These are phyloP conservation scores for Heliornis fulica DNA, from an alignment of 2,113 vertebrate species.

Conservation along the genomic window DNA sequence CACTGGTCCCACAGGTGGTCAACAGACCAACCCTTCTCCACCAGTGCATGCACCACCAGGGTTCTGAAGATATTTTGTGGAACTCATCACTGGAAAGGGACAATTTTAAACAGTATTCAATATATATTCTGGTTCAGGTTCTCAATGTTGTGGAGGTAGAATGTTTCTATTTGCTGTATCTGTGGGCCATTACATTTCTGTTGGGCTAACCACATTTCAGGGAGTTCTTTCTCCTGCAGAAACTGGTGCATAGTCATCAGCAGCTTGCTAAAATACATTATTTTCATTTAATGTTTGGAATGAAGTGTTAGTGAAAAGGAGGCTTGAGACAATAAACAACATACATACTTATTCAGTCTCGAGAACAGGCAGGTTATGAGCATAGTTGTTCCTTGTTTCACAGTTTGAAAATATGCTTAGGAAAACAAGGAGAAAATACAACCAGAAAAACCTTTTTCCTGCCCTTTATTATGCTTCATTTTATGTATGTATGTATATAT, in stretches of 20 bases:
- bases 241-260: background rate
- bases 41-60: rapidly evolving
- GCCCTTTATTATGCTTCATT: background rate
- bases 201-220: background rate
- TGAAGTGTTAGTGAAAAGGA: background rate
- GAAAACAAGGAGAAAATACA: background rate
- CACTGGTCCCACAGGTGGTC: rapidly evolving
- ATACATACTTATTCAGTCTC: background rate
- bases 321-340: background rate
- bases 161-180: background rate
- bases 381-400: background rate
- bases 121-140: background rate
- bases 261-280: background rate
- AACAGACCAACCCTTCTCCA: rapidly evolving
- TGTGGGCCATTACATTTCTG: background rate
- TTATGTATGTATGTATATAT: background rate
- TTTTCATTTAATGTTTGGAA: background rate
- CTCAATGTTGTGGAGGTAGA: background rate
- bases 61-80: background rate
- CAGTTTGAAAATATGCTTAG: background rate
- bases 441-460: background rate
- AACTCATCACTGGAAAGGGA: too few relatives aligned
- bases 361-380: background rate
- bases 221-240: background rate
- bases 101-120: background rate